These are phyloP conservation scores for Percopsis omiscomaycus DNA, from an alignment of 2,797 vertebrate species.

Conservation along the genomic window DNA sequence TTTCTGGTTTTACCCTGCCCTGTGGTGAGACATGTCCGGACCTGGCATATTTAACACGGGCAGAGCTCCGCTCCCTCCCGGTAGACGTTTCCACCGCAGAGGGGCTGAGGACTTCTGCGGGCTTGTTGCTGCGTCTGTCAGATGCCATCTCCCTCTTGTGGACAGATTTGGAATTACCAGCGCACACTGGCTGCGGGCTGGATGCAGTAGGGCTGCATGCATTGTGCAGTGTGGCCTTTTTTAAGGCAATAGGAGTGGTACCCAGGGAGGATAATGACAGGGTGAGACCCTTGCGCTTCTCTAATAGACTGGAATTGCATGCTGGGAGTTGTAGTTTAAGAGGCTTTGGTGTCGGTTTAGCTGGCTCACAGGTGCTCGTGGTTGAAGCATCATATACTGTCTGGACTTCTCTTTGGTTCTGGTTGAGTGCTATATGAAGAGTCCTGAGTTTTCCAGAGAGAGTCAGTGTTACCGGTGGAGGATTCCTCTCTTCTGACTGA, in stretches of 20 bases:
- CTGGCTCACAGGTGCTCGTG: slow-evolving; percentile 9
- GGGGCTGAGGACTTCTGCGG: background rate
- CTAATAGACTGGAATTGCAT: slow-evolving; percentile 54
- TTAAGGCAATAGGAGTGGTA: slow-evolving; percentile 21
- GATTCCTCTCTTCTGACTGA: slow-evolving; percentile 18
- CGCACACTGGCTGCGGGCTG: background rate
- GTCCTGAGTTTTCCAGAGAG: slow-evolving; percentile 44
- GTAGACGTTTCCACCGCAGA: background rate
- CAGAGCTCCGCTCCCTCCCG: slow-evolving; percentile 13
- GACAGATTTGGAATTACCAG: slow-evolving; percentile 4
- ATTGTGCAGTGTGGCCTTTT: slow-evolving; percentile 5
- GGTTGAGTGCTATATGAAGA: slow-evolving; percentile 41
- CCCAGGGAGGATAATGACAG: slow-evolving; percentile 67
- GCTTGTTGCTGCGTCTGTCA: background rate
- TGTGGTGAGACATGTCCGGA: slow-evolving; percentile 16
- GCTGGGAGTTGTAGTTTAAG: slow-evolving; percentile 56
- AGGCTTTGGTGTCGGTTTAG: slow-evolving; percentile 45
- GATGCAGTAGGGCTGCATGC: background rate
- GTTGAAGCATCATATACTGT: background rate
- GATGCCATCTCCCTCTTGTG: slow-evolving; percentile 31
- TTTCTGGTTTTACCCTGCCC: slow-evolving; percentile 19
- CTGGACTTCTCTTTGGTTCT: slow-evolving; percentile 37
- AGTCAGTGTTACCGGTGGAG: slow-evolving; percentile 41
- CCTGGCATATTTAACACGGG: slow-evolving; percentile 20
- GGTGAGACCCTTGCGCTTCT: slow-evolving; percentile 75